A percentile compares a stretch with the other conserved stretches of the same genome.
Conservation (phyloP, 2,888 invertebrate genomes). For the Schrankia costaestrigalis region DNA sequence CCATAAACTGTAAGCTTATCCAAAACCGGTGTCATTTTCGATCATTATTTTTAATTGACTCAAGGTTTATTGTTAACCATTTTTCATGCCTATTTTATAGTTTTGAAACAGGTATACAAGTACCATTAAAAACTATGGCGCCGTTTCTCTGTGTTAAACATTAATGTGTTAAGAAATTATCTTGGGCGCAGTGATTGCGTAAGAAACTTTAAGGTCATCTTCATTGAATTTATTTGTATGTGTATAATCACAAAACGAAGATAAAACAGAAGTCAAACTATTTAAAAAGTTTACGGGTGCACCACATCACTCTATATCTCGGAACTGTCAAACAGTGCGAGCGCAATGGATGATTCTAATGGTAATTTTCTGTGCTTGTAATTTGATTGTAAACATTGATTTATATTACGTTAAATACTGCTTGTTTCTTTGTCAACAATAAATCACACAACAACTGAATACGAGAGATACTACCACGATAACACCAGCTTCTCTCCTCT, state of each 20-base stretch:
- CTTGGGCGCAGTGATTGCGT: constrained; percentile 16
- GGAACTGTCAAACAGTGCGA: too few species aligned
- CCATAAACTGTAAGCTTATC: constrained; percentile 23
- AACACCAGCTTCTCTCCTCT: too few species aligned
- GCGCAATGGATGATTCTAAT: too few species aligned
- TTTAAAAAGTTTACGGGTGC: too few species aligned
- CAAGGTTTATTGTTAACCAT: constrained; percentile 20
- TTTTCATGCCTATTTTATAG: constrained; percentile 20
- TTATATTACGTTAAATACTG: too few species aligned
- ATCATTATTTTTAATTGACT: constrained; percentile 28
- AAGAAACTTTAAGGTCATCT: constrained; percentile 16
- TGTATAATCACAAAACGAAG: constrained; percentile 38
- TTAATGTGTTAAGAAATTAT: constrained; percentile 18
- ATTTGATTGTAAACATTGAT: too few species aligned
- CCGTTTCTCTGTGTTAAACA: constrained; percentile 3
- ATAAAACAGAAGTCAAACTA: constrained; percentile 28
- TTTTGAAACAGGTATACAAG: constrained; percentile 12
- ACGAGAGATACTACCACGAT: too few species aligned
- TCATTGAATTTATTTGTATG: constrained; percentile 20
- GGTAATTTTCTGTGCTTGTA: too few species aligned
- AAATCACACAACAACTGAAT: too few species aligned
- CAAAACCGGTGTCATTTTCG: constrained; percentile 15
- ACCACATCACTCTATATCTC: too few species aligned
- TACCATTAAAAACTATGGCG: constrained; percentile 8
- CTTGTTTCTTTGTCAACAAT: too few species aligned